Evolutionary conservation across 1,140 invertebrate genomes (phyloP).

Genomic region (Ostrea denselamellosa): DNA sequence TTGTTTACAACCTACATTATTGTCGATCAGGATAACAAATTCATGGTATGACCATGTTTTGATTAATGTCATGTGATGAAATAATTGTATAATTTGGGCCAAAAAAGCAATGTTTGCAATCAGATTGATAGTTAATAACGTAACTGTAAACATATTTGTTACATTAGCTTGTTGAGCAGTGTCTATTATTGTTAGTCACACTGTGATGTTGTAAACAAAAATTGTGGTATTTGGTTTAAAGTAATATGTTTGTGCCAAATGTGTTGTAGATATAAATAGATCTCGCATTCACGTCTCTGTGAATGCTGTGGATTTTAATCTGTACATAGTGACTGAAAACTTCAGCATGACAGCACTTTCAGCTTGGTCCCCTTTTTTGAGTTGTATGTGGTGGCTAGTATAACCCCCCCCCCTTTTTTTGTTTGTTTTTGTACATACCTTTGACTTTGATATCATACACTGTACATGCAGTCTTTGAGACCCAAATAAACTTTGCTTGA

Average conservation of each 20-base stretch:
- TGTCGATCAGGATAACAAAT: not conserved
- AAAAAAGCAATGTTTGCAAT: not conserved
- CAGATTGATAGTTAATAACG: too few species aligned
- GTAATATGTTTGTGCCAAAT: constrained; percentile 38
- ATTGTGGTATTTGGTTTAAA: not conserved
- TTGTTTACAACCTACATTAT: not conserved
- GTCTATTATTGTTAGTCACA: constrained; percentile 13
- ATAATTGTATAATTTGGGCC: not conserved
- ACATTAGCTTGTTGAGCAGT: not conserved
- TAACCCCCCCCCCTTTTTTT: too few species aligned
- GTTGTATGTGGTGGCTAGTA: constrained; percentile 29
- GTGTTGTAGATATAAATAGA: constrained; percentile 30
- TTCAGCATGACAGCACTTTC: constrained; percentile 4
- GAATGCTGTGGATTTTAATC: constrained; percentile 1
- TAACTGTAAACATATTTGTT: not conserved
- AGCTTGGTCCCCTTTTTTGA: not conserved
- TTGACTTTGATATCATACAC: constrained; percentile 34
- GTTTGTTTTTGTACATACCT: constrained; percentile 31
- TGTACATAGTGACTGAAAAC: not conserved
- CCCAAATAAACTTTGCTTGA: constrained; percentile 35
- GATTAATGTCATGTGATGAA: constrained; percentile 6
- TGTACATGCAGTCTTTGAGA: constrained; percentile 29
- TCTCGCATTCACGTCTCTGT: not conserved
- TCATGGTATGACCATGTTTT: not conserved
- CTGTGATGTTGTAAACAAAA: constrained; percentile 5